Base-by-base conservation (phyloP, 2,797 vertebrate genomes). In the Ficedula albicollis region DNA sequence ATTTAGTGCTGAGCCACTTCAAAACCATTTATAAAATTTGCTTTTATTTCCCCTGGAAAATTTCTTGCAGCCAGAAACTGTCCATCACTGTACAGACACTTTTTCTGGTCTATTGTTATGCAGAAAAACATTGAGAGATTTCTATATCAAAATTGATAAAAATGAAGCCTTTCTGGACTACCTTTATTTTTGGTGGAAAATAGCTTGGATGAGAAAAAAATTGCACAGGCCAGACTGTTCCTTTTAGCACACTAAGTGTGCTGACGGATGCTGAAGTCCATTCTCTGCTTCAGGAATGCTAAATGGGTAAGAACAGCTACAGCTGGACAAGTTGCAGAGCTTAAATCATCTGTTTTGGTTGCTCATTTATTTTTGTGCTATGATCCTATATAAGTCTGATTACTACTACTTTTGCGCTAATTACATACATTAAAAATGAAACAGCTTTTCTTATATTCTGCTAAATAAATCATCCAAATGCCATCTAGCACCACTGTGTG, bases 401-500 rank as follows among this genome's bases (percentile, higher is more conserved):
- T 92, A 62, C 48, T 80, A 21, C 36, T 85, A 19, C 23, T 54
- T 10, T 78, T 55, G 8, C 80, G 39, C 36, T 88, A 74, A 76
- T 82, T 79, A 32, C 29, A n/a, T 79, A 52, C 23, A 59, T 79
- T 76, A 73, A 81, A 87, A 80, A 87, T 75, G 8, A 51, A 86
- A 56, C 22, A 43, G 6, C 4, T 91, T 88, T 88, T 94, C 48
- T 82, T 73, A 60, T 26, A 38, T 43, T 84, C 44, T 68, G 18
- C 58, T 72, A 54, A 62, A 77, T 13, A 66, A 64, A 73, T 49
- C 4, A 77, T 90, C 36, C 17, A 93, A 78, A 56, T 93, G 59
- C 22, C 32, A 86, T 88, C 63, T 91, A 96, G 86, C 92, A 84
- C 96, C 96, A 96, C 93, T 85, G 10, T 84, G 94, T 97, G 97